phyloP scores from a whole-genome alignment of 1,140 invertebrate genomes.

The Anthonomus grandis region DNA sequence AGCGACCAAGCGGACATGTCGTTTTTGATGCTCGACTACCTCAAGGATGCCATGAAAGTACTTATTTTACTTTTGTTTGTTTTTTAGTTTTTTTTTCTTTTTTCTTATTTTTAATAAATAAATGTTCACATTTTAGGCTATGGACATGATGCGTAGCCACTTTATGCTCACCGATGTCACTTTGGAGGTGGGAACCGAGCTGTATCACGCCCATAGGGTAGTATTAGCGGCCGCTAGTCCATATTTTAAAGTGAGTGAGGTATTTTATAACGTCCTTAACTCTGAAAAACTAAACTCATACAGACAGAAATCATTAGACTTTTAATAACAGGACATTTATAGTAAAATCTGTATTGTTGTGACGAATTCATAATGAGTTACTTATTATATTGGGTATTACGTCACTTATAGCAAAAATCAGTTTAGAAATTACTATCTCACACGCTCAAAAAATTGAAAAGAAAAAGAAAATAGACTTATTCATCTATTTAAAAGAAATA shows the following conservation, averaged over 20 bases:
- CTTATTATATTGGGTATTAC: no score
- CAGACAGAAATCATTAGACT: no score
- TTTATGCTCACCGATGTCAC: conserved; percentile 88
- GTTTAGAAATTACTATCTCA: no score
- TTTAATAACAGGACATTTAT: no score
- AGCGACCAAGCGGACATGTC: conserved; percentile 74
- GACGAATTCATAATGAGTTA: no score
- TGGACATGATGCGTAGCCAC: conserved; percentile 85
- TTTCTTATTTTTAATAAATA: conserved; percentile 11
- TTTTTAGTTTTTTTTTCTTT: background rate
- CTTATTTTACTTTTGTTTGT: conserved; percentile 11
- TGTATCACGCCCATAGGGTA: conserved; percentile 88
- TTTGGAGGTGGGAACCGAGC: conserved; percentile 76
- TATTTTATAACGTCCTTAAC: no score
- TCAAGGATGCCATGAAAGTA: conserved; percentile 79
- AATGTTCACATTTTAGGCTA: conserved; percentile 57
- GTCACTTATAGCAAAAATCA: no score
- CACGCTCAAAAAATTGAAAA: no score
- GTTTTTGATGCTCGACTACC: conserved; percentile 80
- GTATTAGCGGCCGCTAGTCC: conserved; percentile 90
- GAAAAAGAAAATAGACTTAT: no score
- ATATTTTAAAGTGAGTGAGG: conserved; percentile 87
- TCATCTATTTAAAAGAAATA: no score
- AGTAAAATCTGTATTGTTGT: no score
- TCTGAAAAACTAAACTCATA: no score